Base-by-base conservation (phyloP, 1,140 invertebrate species). In the Bradynema listronoti region DNA sequence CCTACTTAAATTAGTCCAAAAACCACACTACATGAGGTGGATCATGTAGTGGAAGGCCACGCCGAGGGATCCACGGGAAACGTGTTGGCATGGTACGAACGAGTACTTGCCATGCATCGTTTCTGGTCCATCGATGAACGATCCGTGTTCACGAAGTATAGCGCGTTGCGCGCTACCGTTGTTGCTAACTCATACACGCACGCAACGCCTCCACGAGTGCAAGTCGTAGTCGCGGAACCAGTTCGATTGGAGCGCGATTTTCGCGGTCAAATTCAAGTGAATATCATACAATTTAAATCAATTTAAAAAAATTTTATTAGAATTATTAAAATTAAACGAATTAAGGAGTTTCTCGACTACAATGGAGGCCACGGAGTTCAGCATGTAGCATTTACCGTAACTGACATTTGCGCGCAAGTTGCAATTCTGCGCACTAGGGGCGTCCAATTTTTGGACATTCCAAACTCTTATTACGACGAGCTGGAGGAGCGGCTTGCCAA, bases 111-210 rank as follows among this genome's bases (percentile, higher is more conserved):
- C 79, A 96, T 98, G 76, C 92, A 96, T 79, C 85, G 94, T 34
- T 98, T 97, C 79, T 98, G 94, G 94, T 97, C 93, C 3, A 90
- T 97, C 0, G 94, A 98, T 78, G 94, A 98, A 78, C 86, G 83
- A 9, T 89, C 94, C 79, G 84, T 97, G 2, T 90, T 92, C 78
- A 96, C 94, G 0, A 86, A 72, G 74, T 97, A 87, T 80, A 97
- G 92, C 1, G 87, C 93, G 0, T 83, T 99, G 14, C 85, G 91
- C 24, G 96, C 93, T 0, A 89, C 94, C 63, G 91, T 98, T 0
- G 88, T 98, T 83, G 87, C 61, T 47, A 65, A 77, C 61, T 27
- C 42, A 56, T 22, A 53, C 41, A 30, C 27, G 25, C 34, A 52
- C 4, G 41, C 34, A n/a, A 50, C 22, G 42, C 19, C 27, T 39